Conservation (phyloP, 1,140 invertebrate species). For the Berghia stephanieae region DNA sequence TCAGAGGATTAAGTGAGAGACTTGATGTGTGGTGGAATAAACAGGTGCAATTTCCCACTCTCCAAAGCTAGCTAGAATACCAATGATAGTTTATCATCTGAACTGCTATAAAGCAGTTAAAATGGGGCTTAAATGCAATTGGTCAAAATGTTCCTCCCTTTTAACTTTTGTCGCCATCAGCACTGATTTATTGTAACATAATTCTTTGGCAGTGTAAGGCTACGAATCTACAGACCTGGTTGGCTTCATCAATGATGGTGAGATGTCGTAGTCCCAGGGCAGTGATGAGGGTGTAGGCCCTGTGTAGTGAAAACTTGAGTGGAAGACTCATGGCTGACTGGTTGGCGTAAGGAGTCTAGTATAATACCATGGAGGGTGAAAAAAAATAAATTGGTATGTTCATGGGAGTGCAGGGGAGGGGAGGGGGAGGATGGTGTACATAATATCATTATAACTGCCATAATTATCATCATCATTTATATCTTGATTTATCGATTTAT, state of each 20-base stretch:
- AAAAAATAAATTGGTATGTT: background rate
- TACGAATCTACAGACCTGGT: slow-evolving; percentile 74
- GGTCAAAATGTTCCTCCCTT: too few relatives aligned
- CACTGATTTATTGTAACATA: too few relatives aligned
- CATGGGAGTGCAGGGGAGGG: background rate
- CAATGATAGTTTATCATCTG: too few relatives aligned
- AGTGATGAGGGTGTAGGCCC: slow-evolving; percentile 90
- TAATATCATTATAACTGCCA: background rate
- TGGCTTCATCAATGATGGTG: slow-evolving; percentile 89
- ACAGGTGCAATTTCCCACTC: too few relatives aligned
- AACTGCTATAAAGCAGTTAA: too few relatives aligned
- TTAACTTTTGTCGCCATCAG: too few relatives aligned
- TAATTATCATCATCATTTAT: background rate
- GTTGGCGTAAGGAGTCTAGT: slow-evolving; percentile 66
- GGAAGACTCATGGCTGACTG: slow-evolving; percentile 61
- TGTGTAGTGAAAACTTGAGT: slow-evolving; percentile 75
- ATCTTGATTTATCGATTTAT: background rate
- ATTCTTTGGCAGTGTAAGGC: too few relatives aligned
- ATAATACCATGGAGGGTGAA: background rate
- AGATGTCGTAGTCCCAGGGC: slow-evolving; percentile 92
- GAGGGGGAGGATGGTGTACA: background rate
- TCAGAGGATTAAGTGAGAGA: too few relatives aligned
- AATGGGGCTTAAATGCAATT: too few relatives aligned
- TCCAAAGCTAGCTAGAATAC: too few relatives aligned
- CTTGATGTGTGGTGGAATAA: too few relatives aligned